These are phyloP conservation scores for Metellina segmentata DNA, from an alignment of 2,888 invertebrate species.

Conservation along the genomic window DNA sequence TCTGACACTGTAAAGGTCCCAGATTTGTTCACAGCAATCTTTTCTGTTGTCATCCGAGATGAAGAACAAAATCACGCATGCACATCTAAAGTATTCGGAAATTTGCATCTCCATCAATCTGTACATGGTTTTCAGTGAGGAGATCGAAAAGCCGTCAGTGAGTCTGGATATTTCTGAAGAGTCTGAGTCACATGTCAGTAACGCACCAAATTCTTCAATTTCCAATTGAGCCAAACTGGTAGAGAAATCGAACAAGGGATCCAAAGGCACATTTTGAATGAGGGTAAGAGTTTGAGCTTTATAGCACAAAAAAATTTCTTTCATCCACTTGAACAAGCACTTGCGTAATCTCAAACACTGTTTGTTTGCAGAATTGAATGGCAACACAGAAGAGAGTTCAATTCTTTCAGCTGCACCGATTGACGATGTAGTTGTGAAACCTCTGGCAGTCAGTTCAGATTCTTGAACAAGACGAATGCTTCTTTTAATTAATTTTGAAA, in stretches of 20 bases:
- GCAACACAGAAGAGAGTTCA: conserved; percentile 58
- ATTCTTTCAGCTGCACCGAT: conserved; percentile 43
- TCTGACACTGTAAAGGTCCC: not conserved
- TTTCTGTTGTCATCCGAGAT: not conserved
- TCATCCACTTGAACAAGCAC: conserved; percentile 53
- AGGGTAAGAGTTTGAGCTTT: conserved; percentile 34
- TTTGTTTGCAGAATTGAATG: conserved; percentile 37
- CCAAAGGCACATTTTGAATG: conserved; percentile 18
- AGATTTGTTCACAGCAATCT: conserved; percentile 12
- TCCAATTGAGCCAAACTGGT: conserved; percentile 55
- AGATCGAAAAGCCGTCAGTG: conserved; percentile 64
- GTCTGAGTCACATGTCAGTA: conserved; percentile 52
- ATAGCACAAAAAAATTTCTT: conserved; percentile 43
- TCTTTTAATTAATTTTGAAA: conserved; percentile 19
- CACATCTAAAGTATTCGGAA: conserved; percentile 65
- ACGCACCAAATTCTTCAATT: conserved; percentile 64
- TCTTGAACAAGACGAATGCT: conserved; percentile 70
- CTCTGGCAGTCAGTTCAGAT: conserved; percentile 69
- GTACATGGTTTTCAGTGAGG: conserved; percentile 66
- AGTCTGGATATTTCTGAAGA: conserved; percentile 46
- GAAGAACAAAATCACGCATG: conserved; percentile 7
- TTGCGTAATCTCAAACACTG: conserved; percentile 60
- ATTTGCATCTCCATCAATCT: conserved; percentile 57
- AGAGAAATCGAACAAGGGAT: conserved; percentile 41
- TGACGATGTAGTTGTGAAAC: conserved; percentile 66